phyloP scores from a whole-genome alignment of 2,113 vertebrate genomes.

The Micronisus gabar region DNA sequence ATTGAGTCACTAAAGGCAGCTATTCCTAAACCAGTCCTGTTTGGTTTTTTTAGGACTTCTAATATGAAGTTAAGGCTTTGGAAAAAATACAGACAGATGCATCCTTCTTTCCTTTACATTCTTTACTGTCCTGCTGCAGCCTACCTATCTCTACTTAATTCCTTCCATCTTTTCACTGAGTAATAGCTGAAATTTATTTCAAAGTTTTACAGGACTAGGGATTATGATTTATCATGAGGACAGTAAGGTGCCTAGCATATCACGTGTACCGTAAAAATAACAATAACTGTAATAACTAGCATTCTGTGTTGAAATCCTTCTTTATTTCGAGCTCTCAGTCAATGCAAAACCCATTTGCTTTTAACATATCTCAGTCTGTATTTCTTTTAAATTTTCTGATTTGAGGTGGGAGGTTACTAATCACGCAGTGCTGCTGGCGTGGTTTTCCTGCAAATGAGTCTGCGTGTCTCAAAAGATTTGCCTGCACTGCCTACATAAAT shows the following conservation, averaged over 20 bases:
- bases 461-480: background rate
- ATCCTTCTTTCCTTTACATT: background rate
- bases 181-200: background rate
- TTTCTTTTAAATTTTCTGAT: constrained; percentile 14
- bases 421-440: background rate
- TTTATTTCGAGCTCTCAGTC: background rate
- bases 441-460: background rate
- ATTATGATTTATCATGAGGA: background rate
- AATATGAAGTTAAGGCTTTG: background rate
- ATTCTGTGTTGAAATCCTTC: background rate
- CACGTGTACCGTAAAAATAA: background rate
- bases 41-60: background rate
- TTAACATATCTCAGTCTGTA: background rate
- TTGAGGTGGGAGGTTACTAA: constrained; percentile 8
- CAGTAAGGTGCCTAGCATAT: background rate
- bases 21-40: background rate
- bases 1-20: background rate
- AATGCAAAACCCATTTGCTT: background rate
- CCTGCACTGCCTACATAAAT: background rate
- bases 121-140: background rate
- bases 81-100: background rate
- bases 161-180: background rate
- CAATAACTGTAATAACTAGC: background rate
- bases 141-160: background rate
- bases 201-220: background rate